A percentile compares a stretch with the other conserved stretches of the same genome.
Evolutionary conservation across 2,113 vertebrate genomes (phyloP).

Genomic region (Pitta sordida): DNA sequence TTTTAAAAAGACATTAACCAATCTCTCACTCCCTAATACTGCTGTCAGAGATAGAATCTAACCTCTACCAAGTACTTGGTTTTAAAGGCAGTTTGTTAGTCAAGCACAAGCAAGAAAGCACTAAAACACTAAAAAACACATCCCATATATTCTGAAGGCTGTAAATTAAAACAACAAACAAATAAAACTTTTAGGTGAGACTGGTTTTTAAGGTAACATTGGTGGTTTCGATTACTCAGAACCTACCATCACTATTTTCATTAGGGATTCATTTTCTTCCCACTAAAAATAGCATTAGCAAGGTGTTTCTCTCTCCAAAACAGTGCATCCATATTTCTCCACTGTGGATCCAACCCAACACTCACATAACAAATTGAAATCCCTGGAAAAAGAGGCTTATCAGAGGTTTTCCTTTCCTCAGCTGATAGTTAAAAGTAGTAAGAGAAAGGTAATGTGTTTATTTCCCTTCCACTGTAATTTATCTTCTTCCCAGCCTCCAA

Average conservation of each 20-base stretch:
- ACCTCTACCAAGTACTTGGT: background rate
- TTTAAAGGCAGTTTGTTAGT: background rate
- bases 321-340: background rate
- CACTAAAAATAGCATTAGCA: fast-evolving
- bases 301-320: background rate
- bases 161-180: background rate
- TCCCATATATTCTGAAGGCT: background rate
- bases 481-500: background rate
- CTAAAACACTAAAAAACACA: background rate
- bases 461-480: background rate
- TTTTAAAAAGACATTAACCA: background rate
- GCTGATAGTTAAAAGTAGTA: background rate
- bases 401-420: background rate
- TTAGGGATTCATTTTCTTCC: background rate
- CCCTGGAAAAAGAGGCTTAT: background rate
- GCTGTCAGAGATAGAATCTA: background rate
- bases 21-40: background rate
- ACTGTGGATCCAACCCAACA: background rate
- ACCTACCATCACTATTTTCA: background rate
- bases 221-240: background rate
- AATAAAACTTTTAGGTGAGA: background rate
- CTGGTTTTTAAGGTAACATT: background rate
- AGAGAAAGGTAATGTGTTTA: background rate
- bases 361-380: background rate
- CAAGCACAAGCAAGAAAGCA: background rate